Conservation (phyloP, 35 echinoderm and acorn worm species). For the Acanthaster planci region DNA sequence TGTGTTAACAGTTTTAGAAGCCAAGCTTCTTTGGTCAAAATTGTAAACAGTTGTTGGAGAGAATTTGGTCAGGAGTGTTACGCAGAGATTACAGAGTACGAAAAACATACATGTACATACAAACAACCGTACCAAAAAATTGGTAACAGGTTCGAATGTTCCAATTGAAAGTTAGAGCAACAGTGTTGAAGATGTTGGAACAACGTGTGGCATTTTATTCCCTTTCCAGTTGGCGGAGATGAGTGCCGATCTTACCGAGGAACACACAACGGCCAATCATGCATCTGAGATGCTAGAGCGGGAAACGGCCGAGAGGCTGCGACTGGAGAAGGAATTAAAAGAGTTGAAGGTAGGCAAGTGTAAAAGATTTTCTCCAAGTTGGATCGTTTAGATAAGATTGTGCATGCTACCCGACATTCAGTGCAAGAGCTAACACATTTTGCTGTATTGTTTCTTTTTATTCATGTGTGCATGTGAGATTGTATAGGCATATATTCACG, state of each 20-base stretch:
- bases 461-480: no score
- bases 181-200: not conserved
- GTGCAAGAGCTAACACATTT: no score
- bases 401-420: no score
- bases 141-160: not conserved
- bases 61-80: no score
- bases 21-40: no score
- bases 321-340: conserved; percentile 96
- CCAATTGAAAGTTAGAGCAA: not conserved
- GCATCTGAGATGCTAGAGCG: conserved; percentile 91
- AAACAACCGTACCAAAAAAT: not conserved
- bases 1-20: no score
- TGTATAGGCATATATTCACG: no score
- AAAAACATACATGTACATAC: not conserved
- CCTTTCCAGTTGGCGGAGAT: conserved; percentile 74
- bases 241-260: conserved; percentile 83
- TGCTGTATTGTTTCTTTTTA: no score
- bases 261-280: conserved; percentile 86
- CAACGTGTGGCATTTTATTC: not conserved
- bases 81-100: no score
- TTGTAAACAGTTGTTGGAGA: no score
- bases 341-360: conserved; percentile 74
- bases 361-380: no score
- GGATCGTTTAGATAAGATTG: no score
- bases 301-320: conserved; percentile 84